Conservation (phyloP, 1,140 invertebrate species). For the Halictus rubicundus region DNA sequence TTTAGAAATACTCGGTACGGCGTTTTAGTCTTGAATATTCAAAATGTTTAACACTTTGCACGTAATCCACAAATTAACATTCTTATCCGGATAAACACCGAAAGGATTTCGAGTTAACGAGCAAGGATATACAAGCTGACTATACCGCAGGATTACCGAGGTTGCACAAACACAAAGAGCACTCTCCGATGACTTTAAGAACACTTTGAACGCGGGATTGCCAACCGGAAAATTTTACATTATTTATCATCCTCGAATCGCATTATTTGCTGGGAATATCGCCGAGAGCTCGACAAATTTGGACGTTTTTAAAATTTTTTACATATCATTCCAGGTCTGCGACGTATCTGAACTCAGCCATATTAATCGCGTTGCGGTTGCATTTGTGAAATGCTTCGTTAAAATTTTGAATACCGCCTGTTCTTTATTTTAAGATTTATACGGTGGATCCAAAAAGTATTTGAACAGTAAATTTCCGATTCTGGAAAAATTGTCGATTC, state of each 20-base stretch:
- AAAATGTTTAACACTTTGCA: too few relatives aligned
- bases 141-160: not conserved
- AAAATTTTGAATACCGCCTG: too few relatives aligned
- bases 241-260: slow-evolving; percentile 42
- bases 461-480: too few relatives aligned
- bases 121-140: too few relatives aligned
- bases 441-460: too few relatives aligned
- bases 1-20: too few relatives aligned
- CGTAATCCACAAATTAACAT: too few relatives aligned
- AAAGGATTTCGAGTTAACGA: too few relatives aligned
- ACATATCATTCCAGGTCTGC: not conserved
- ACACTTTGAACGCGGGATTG: not conserved
- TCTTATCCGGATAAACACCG: too few relatives aligned
- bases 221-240: slow-evolving; percentile 3
- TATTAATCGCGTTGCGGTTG: slow-evolving; percentile 34
- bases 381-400: not conserved
- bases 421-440: too few relatives aligned
- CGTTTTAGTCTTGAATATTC: too few relatives aligned
- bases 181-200: not conserved
- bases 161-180: not conserved
- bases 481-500: too few relatives aligned
- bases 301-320: not conserved
- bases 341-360: not conserved
- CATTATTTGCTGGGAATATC: not conserved
- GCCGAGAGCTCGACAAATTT: not conserved